A percentile compares a stretch with the other conserved stretches of the same genome.
These are phyloP conservation scores for Pseudocheirus occidentalis DNA, from an alignment of 2,797 vertebrate genomes.

Conservation along the genomic window DNA sequence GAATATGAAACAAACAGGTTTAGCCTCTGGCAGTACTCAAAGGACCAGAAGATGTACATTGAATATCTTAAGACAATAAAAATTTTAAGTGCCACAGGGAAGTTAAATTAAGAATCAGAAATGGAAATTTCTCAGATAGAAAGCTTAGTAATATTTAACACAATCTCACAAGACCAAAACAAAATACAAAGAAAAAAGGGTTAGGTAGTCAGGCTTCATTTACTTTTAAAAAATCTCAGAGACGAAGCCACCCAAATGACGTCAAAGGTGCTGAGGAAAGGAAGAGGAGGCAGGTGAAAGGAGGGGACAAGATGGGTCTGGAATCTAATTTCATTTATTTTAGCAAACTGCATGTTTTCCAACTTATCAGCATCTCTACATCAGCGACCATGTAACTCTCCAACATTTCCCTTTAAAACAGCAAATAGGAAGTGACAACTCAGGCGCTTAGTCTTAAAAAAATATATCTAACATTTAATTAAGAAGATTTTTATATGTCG, in stretches of 20 bases:
- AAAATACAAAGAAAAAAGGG: slow-evolving; percentile 70
- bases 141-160: slow-evolving; percentile 79
- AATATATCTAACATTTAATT: slow-evolving; percentile 74
- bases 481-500: slow-evolving; percentile 76
- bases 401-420: slow-evolving; percentile 81
- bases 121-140: slow-evolving; percentile 64
- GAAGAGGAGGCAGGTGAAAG: slow-evolving; percentile 52
- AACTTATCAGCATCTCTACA: slow-evolving; percentile 83
- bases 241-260: slow-evolving; percentile 66
- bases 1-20: slow-evolving; percentile 66
- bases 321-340: slow-evolving; percentile 86
- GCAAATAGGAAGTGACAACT: slow-evolving; percentile 80
- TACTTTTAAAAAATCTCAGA: slow-evolving; percentile 61
- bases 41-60: slow-evolving; percentile 66
- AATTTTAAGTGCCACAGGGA: slow-evolving; percentile 77
- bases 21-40: slow-evolving; percentile 59
- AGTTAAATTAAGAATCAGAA: slow-evolving; percentile 70
- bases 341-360: slow-evolving; percentile 82
- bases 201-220: slow-evolving; percentile 71
- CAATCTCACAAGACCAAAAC: slow-evolving; percentile 78
- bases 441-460: slow-evolving; percentile 82
- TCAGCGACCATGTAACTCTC: slow-evolving; percentile 81
- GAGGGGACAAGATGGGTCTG: slow-evolving; percentile 66
- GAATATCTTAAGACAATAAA: slow-evolving; percentile 75
- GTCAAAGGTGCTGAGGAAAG: slow-evolving; percentile 74